Evolutionary conservation across 2,888 invertebrate genomes (phyloP).

Genomic region (Papilio demoleus): DNA sequence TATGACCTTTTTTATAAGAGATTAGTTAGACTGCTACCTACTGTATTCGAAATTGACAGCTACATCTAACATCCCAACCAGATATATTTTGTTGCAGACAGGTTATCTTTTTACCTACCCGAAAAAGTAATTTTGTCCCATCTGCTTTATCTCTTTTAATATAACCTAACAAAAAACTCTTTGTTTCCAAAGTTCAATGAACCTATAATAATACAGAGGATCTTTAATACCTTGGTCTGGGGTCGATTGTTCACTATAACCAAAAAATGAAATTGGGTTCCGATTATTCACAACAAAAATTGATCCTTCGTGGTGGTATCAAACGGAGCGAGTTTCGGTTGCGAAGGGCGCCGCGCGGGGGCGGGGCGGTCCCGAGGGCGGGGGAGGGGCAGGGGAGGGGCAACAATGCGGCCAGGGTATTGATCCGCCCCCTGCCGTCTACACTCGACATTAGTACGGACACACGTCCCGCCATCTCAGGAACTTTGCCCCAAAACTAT

Average conservation of each 20-base stretch:
- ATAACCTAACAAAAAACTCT: not conserved
- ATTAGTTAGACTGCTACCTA: no score
- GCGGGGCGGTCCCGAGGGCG: constrained; percentile 50
- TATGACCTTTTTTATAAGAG: no score
- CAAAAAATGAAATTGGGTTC: constrained; percentile 45
- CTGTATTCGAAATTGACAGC: no score
- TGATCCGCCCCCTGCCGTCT: constrained; percentile 38
- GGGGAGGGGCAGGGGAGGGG: constrained; percentile 50
- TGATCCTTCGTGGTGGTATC: constrained; percentile 76
- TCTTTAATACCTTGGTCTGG: not conserved
- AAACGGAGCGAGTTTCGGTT: constrained; percentile 78
- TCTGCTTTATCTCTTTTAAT: not conserved
- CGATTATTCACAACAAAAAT: constrained; percentile 74
- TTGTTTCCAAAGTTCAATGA: not conserved
- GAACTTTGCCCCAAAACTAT: constrained; percentile 20
- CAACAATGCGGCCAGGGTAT: constrained; percentile 78
- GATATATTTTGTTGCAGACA: no score
- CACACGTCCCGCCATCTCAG: constrained; percentile 17
- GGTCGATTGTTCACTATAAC: constrained; percentile 19
- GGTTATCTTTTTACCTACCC: no score
- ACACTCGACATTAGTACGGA: constrained; percentile 31
- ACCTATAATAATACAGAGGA: not conserved
- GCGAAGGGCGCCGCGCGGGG: constrained; percentile 55
- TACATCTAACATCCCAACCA: no score
- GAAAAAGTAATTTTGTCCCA: not conserved